These are phyloP conservation scores for Geotrupes spiniger DNA, from an alignment of 2,888 invertebrate genomes.

Conservation along the genomic window DNA sequence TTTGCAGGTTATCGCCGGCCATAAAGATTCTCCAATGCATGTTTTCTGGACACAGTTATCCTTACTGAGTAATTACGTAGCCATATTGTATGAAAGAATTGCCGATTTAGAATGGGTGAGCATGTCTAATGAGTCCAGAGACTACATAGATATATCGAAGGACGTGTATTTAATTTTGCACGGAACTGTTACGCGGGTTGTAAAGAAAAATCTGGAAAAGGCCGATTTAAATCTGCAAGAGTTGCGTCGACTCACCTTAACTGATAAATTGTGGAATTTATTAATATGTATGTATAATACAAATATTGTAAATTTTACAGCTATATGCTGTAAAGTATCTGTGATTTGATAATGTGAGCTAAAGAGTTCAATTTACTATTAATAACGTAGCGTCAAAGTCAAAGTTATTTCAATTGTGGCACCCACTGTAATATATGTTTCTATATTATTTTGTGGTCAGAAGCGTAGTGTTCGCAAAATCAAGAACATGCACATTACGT, in stretches of 20 bases:
- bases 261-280: conserved; percentile 25
- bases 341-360: too few relatives aligned
- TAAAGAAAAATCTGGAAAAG: conserved; percentile 2
- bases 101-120: conserved; percentile 8
- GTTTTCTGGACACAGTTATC: conserved; percentile 26
- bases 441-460: too few relatives aligned
- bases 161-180: conserved; percentile 10
- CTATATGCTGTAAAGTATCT: too few relatives aligned
- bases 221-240: conserved; percentile 8
- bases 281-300: conserved; percentile 22
- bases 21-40: conserved; percentile 24
- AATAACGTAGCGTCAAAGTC: too few relatives aligned
- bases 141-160: conserved; percentile 10
- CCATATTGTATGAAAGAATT: conserved; percentile 3
- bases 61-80: conserved; percentile 17
- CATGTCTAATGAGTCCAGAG: conserved; percentile 4
- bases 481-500: too few relatives aligned
- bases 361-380: too few relatives aligned
- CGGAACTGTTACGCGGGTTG: not conserved
- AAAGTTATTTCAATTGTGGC: too few relatives aligned
- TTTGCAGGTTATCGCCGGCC: conserved; percentile 28
- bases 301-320: too few relatives aligned
- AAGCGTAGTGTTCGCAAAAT: too few relatives aligned
- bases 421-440: too few relatives aligned
- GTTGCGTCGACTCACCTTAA: conserved; percentile 18